A percentile compares a stretch with the other conserved stretches of the same genome.
phyloP scores from a whole-genome alignment of 2,888 invertebrate species.

The Mimachlamys varia region DNA sequence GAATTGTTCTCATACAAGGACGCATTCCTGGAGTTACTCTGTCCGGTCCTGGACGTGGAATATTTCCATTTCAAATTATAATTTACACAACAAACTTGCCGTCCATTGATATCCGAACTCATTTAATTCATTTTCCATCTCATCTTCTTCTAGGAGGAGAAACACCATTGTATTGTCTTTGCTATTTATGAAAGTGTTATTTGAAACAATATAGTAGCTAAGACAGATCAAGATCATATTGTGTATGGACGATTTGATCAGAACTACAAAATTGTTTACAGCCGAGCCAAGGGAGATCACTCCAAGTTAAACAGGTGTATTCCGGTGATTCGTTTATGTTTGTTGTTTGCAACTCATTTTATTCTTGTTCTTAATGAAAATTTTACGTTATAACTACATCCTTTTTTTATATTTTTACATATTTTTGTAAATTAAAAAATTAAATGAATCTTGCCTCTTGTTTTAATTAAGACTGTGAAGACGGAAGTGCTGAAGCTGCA shows the following conservation, averaged over 20 bases:
- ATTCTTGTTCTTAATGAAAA: not conserved
- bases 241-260: too few relatives aligned
- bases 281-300: not conserved
- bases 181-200: too few relatives aligned
- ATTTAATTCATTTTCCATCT: not conserved
- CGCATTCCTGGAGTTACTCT: slow-evolving; percentile 14
- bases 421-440: slow-evolving; percentile 4
- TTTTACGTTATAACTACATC: not conserved
- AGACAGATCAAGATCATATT: not conserved
- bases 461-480: not conserved
- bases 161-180: too few relatives aligned
- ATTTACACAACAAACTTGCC: not conserved
- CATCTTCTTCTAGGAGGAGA: not conserved
- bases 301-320: not conserved
- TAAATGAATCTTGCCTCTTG: not conserved
- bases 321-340: not conserved
- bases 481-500: too few relatives aligned
- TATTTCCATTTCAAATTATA: not conserved
- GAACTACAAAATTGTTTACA: not conserved
- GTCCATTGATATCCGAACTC: too few relatives aligned
- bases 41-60: not conserved
- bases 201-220: too few relatives aligned
- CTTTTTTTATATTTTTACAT: not conserved
- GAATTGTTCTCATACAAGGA: not conserved
- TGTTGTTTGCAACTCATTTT: slow-evolving; percentile 1